Evolutionary conservation across 2,888 invertebrate genomes (phyloP).

Genomic region (Drosophila incognita): DNA sequence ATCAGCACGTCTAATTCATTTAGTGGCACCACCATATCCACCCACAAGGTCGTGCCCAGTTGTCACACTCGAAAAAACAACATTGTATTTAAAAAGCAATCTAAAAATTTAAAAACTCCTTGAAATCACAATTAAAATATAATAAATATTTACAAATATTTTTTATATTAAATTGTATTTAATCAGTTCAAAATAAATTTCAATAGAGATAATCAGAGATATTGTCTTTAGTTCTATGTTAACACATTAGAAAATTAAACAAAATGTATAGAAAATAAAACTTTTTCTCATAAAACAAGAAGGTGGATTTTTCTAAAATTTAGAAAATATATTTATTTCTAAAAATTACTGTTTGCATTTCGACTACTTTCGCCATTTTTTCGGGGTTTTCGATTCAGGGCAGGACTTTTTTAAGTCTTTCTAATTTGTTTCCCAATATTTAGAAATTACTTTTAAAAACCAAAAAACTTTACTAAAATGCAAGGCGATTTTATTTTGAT

Average conservation of each 20-base stretch:
- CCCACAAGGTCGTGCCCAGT: background rate
- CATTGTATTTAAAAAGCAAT: background rate
- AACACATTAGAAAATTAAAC: background rate
- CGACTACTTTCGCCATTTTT: background rate
- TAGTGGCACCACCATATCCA: background rate
- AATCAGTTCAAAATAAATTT: background rate
- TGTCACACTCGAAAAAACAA: background rate
- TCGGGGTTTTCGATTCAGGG: background rate
- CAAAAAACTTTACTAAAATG: background rate
- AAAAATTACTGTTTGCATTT: background rate
- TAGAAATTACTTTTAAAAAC: background rate
- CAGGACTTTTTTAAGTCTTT: background rate
- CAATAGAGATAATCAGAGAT: background rate
- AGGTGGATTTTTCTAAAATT: background rate
- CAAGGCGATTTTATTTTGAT: background rate
- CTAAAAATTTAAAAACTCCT: background rate
- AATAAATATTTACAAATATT: background rate
- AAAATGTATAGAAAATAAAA: background rate
- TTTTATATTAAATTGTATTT: background rate
- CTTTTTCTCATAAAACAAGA: background rate
- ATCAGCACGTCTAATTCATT: slow-evolving; percentile 45
- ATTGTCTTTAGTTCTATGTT: background rate
- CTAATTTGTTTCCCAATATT: background rate
- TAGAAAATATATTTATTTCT: background rate
- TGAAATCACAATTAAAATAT: background rate